Evolutionary conservation across 2,113 vertebrate genomes (phyloP).

Genomic region (Gallinago undulata): DNA sequence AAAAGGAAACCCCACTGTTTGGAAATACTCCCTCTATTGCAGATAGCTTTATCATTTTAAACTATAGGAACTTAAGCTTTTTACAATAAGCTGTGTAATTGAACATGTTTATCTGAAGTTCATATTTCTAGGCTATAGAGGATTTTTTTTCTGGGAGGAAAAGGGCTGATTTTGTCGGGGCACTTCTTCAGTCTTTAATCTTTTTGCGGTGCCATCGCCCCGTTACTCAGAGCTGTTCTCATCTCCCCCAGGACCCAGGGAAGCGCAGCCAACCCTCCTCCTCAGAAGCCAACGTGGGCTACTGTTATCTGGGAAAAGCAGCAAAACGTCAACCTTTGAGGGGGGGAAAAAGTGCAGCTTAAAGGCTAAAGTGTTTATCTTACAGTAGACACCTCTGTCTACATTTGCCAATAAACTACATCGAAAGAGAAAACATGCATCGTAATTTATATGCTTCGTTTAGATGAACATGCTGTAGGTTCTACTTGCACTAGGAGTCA

Average conservation of each 20-base stretch:
- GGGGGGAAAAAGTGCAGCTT: not conserved
- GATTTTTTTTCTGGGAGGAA: not conserved
- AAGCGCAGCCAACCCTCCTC: not conserved
- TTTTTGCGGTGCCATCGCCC: not conserved
- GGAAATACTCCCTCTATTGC: not conserved
- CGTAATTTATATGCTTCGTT: not conserved
- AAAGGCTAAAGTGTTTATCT: constrained; percentile 42
- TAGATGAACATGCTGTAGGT: not conserved
- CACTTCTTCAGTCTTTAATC: not conserved
- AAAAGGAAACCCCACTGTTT: not conserved
- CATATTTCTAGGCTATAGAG: not conserved
- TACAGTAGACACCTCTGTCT: not conserved
- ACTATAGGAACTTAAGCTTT: not conserved
- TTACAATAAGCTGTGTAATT: not conserved
- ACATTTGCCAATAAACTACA: not conserved
- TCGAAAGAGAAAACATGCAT: not conserved
- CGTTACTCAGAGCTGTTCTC: constrained; percentile 34
- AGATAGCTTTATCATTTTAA: not conserved
- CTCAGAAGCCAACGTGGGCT: not conserved
- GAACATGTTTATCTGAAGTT: not conserved
- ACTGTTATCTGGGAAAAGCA: constrained; percentile 38
- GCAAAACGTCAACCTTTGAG: not conserved
- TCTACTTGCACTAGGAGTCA: not conserved
- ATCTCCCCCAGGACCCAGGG: not conserved
- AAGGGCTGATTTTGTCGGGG: not conserved